A percentile compares a stretch with the other conserved stretches of the same genome.
Evolutionary conservation across 2,888 invertebrate genomes (phyloP).

Genomic region (Euzetes globulus): DNA sequence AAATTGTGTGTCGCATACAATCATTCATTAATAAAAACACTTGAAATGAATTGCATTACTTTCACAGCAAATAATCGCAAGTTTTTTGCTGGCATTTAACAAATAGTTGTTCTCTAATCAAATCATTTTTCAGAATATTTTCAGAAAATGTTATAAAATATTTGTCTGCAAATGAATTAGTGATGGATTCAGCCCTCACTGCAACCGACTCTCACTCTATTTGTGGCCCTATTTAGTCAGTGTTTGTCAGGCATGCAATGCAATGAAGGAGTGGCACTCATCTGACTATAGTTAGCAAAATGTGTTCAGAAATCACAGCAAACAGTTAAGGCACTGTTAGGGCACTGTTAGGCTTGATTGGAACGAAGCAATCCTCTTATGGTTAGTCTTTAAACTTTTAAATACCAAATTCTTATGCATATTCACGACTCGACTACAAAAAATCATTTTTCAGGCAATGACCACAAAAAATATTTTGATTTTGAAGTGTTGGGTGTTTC

Average conservation of each 20-base stretch:
- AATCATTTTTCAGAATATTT: background rate
- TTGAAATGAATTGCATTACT: background rate
- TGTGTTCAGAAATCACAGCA: background rate
- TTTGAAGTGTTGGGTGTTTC: background rate
- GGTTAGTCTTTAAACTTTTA: background rate
- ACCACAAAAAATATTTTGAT: background rate
- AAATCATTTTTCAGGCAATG: background rate
- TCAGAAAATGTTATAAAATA: background rate
- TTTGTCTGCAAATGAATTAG: background rate
- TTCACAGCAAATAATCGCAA: background rate
- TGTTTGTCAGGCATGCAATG: slow-evolving; percentile 4
- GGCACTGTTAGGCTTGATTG: slow-evolving; percentile 16
- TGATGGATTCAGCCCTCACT: background rate
- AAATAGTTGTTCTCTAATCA: background rate
- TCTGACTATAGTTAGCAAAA: background rate
- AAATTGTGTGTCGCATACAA: background rate
- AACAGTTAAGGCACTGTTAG: background rate
- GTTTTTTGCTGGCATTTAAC: background rate
- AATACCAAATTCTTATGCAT: background rate
- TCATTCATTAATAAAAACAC: background rate
- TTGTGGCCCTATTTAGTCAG: background rate
- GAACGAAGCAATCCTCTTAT: background rate
- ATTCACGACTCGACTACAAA: background rate
- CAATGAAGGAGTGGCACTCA: slow-evolving; percentile 14
- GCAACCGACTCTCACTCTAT: background rate